Evolutionary conservation across 2,797 vertebrate species (phyloP), one percentile per base, ranked within the genome.

Genomic region (Onychomys leucogaster): DNA sequence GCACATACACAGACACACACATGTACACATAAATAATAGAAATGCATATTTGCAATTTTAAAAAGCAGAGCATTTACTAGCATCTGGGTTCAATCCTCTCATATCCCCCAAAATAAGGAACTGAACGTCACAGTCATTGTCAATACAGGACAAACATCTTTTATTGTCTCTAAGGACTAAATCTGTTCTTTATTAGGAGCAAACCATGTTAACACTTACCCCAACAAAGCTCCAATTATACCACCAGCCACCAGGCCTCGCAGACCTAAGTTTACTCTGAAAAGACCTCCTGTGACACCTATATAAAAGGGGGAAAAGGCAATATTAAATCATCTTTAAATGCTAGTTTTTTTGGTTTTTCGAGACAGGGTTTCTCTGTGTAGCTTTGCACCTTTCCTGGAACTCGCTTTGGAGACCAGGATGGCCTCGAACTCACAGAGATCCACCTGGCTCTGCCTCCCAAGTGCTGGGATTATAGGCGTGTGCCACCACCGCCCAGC

Each of bases 201-300:
- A 94, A 90, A 87, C 7, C 41, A 37, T 6, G 3, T 90, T 90
- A 94, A 92, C 46, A 98, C 99, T 99, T 98, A 99, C 99, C 99
- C 99, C 95, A 99, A 97, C 0, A 96, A 97, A 0, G 98, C 97
- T 95, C 99, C 99, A 4, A 99, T 99, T 96, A 99, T 0, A 0
- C 99, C 87, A 90, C 99, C 99, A 0, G 99, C 99, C 46, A 98
- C 97, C 98, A 99, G 81, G 41, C 99, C 99, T 90, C 97, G 92
- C 27, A 99, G 98, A 63, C 99, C 99, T 98, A 99, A 98, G 97
- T 99, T 99, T 93, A 99, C 97, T 97, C 99, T 98, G 98, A 99
- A 99, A 23, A 99, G 97, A 92, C 99, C 99, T 97, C 99, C 99
- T 3, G 99, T 99, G 96, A 99, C 98, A 96, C 99, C 99, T 99